A percentile compares a stretch with the other conserved stretches of the same genome.
phyloP scores from a whole-genome alignment of 2,888 invertebrate species.

The Ichneumon xanthorius region DNA sequence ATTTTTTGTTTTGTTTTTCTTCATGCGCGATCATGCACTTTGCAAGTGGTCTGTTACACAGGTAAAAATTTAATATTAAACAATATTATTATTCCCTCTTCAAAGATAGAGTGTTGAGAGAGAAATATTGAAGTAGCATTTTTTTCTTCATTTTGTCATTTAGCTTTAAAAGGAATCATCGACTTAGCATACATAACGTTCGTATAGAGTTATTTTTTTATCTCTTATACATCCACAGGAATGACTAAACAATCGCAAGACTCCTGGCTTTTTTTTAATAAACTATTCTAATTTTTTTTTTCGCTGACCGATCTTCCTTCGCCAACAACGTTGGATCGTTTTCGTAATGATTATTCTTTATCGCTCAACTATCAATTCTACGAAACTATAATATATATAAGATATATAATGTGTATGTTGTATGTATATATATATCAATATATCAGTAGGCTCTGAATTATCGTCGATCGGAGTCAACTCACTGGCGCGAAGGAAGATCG shows the following conservation, averaged over 20 bases:
- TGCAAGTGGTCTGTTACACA: constrained; percentile 36
- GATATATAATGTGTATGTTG: no score
- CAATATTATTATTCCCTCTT: constrained; percentile 38
- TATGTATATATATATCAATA: neutral
- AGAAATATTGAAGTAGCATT: constrained; percentile 58
- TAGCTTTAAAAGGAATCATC: constrained; percentile 62
- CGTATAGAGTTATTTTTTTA: constrained; percentile 65
- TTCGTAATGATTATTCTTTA: neutral
- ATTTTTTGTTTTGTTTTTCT: constrained; percentile 14
- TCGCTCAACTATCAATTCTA: neutral
- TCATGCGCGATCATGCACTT: constrained; percentile 48
- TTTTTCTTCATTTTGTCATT: constrained; percentile 44
- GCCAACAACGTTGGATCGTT: constrained; percentile 30
- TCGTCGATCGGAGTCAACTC: constrained; percentile 13
- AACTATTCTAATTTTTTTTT: constrained; percentile 52
- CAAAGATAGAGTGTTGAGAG: constrained; percentile 33
- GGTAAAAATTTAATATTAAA: constrained; percentile 57
- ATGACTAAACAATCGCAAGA: constrained; percentile 68
- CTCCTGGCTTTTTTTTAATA: constrained; percentile 45
- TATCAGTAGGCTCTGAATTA: constrained; percentile 31
- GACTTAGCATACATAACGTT: constrained; percentile 69
- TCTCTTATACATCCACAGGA: constrained; percentile 67
- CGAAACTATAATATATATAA: constrained; percentile 5
- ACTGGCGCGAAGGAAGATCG: constrained; percentile 51
- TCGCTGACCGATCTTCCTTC: constrained; percentile 17